Evolutionary conservation across 2,888 invertebrate genomes (phyloP).

Genomic region (Cheilosia vulpina): DNA sequence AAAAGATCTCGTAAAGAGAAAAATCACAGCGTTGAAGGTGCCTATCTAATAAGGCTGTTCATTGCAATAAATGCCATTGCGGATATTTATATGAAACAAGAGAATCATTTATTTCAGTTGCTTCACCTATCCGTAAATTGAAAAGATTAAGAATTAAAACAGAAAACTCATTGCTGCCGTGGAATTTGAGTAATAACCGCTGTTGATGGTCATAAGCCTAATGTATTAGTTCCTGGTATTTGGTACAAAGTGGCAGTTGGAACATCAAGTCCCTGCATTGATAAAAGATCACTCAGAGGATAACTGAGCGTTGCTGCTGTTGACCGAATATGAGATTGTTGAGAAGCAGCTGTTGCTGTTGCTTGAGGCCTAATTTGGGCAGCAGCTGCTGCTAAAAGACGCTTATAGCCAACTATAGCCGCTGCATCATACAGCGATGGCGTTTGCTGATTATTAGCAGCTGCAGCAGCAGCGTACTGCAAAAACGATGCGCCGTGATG

Average conservation of each 20-base stretch:
- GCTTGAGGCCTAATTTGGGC: slow-evolving; percentile 81
- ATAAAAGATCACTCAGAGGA: slow-evolving; percentile 89
- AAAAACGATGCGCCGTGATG: slow-evolving; percentile 81
- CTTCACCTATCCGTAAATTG: not conserved
- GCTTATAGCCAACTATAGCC: slow-evolving; percentile 83
- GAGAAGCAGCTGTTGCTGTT: slow-evolving; percentile 81
- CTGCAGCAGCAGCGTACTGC: slow-evolving; percentile 86
- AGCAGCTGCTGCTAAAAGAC: slow-evolving; percentile 83
- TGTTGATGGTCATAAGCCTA: slow-evolving; percentile 88
- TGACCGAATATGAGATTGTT: slow-evolving; percentile 82
- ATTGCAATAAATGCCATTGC: no score
- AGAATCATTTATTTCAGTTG: not conserved
- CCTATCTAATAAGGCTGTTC: no score
- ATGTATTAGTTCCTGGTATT: slow-evolving; percentile 87
- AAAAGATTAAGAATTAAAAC: not conserved
- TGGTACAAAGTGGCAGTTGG: slow-evolving; percentile 88
- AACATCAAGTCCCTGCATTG: slow-evolving; percentile 88
- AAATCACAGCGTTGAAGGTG: no score
- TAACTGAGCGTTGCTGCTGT: slow-evolving; percentile 86
- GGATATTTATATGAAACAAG: no score
- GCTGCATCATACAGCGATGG: slow-evolving; percentile 81
- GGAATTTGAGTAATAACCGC: slow-evolving; percentile 82
- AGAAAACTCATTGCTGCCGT: slow-evolving; percentile 77
- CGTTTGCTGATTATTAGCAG: slow-evolving; percentile 86
- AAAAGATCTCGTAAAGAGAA: no score